Conservation (phyloP, 2,888 invertebrate genomes). For the Mylabris sibirica region DNA sequence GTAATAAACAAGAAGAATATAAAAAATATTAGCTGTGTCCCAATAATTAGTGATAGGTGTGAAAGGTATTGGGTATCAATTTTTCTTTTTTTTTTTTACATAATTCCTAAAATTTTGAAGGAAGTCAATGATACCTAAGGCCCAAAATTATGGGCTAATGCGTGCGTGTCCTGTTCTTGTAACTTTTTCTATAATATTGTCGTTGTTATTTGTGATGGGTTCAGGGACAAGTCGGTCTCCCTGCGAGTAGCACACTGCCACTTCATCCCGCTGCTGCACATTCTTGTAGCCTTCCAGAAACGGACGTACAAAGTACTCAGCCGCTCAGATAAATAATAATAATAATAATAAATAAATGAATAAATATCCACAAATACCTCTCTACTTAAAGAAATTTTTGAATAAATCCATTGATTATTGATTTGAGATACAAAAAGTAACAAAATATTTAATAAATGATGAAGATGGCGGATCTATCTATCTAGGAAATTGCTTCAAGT, state of each 20-base stretch:
- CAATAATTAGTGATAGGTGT: slow-evolving; percentile 60
- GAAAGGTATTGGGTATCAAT: slow-evolving; percentile 42
- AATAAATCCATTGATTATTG: slow-evolving; percentile 27
- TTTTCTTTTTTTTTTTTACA: not conserved
- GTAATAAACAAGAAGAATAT: slow-evolving; percentile 40
- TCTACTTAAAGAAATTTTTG: slow-evolving; percentile 38
- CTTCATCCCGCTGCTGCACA: slow-evolving; percentile 50
- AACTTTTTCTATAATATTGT: slow-evolving; percentile 43
- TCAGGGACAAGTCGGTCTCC: slow-evolving; percentile 59
- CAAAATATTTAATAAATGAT: slow-evolving; percentile 34
- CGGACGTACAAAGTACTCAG: slow-evolving; percentile 56
- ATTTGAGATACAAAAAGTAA: not conserved
- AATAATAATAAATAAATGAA: too few species aligned
- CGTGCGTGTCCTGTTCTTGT: slow-evolving; percentile 45
- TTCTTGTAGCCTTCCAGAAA: slow-evolving; percentile 55
- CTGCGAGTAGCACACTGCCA: slow-evolving; percentile 56
- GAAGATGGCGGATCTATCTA: slow-evolving; percentile 53
- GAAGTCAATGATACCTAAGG: not conserved
- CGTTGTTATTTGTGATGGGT: slow-evolving; percentile 48
- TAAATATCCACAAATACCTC: slow-evolving; percentile 53
- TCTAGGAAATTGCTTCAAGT: slow-evolving; percentile 72
- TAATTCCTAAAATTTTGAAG: not conserved
- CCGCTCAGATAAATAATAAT: slow-evolving; percentile 42
- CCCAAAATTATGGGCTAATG: slow-evolving; percentile 18
- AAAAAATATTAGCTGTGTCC: slow-evolving; percentile 59